Base-by-base conservation (phyloP, 2,888 invertebrate genomes). In the Busseola fusca region DNA sequence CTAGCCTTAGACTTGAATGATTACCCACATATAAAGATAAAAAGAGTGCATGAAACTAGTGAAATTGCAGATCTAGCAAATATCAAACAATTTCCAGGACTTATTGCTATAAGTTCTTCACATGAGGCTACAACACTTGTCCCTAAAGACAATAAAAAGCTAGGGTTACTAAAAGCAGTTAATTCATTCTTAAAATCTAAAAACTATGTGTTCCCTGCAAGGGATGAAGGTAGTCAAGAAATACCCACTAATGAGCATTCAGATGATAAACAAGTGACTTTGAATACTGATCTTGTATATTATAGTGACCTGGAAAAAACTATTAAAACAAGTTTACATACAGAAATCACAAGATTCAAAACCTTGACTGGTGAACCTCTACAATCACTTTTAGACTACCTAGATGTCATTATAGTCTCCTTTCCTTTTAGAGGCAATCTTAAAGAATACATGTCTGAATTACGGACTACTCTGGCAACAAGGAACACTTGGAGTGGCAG, bases 291-390 rank as follows among this genome's bases (percentile, higher is more conserved):
- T 90, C 91, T 96, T 9, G 96, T 99, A 1, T 98, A 98, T 91
- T 98, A 98, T 92, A 97, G 97, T 80, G 99, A 99, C 93, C 92
- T 99, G 73, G 98, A 99, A 92, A 98, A 97, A 86, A 97, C 98
- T 0, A 91, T 99, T n/a, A 96, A 97, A 83, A 98, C 98, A 87
- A 97, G 98, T 62, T 94, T 99, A 37, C 96, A 96, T 81, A 98
- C 98, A 84, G 99, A 99, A 96, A 96, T 99, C 40, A 96, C 97
- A 5, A 96, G 97, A 76, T 94, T 96, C 56, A 97, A 97, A 87
- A 90, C 91, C 27, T 97, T 99, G 62, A 94, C 95, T 30, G 98
- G 97, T 1, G 97, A 98, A 77, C 96, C 97, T 72, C 91, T 99
- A 67, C 90, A 95, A 69, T 98, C 98, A 0, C 92, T 99, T 27